Evolutionary conservation across 30 jellyfish, hydroid and myxozoan genomes (phyloP), one percentile per base, ranked within the genome.

Genomic region (Rhopilema esculentum): DNA sequence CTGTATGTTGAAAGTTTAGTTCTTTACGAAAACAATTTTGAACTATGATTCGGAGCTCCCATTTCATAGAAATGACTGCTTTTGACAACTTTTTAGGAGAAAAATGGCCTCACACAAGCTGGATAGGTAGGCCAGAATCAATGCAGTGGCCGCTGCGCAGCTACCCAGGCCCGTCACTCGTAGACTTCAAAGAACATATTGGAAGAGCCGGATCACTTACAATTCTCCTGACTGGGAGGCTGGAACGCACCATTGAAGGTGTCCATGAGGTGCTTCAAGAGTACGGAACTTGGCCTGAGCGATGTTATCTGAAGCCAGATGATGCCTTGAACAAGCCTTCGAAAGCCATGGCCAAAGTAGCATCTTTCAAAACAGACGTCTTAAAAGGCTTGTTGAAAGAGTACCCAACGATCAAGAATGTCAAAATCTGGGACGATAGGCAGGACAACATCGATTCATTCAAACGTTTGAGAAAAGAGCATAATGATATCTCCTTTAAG

Each of bases 401-500:
- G 50, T 25, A 57, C 79, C 98, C 97, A 19, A 51, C 70, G 27
- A 83, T 87, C 20, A 87, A 79, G 26, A 83, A 15, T 17, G 93
- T 91, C n/a, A 91, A 91, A 66, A 61, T 96, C 40, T 96, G 99
- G 99, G 99, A 96, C 80, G 99, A 96, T 31, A 77, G 98, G 33
- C 86, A 63, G 21, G 98, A 91, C 69, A 96, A 96, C 48, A 65
- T 91, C 68, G 91, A 82, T 19, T 72, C 94, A 40, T 86, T 95
- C 53, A 65, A 77, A 66, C 51, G 86, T 24, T 30, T 95, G 87
- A 75, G 69, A 66, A 64, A 40, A 30, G 79, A 67, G 64, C 71
- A 31, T 80, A 83, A 84, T 66, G 75, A 79, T 27, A 84, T 95
- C 23, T 71, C 87, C 1, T 85, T 95, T 75, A 85, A 90, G 31